Conservation (phyloP, 35 echinoderm and acorn worm species). For the Holothuria glaberrima region DNA sequence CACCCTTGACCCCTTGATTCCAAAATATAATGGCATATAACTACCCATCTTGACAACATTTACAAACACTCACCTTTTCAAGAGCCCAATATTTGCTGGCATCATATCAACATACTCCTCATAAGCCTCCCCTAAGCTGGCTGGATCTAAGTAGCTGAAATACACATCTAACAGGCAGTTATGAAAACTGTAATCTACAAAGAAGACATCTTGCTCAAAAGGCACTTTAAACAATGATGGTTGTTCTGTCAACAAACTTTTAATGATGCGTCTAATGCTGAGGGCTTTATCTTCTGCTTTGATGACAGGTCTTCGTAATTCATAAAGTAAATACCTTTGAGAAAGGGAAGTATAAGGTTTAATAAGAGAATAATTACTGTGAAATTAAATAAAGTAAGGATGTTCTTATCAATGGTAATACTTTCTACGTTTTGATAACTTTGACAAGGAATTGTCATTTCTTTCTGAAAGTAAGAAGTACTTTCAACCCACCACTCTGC, state of each 20-base stretch:
- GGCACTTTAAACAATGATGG: constrained; percentile 24
- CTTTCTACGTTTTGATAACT: too few species aligned
- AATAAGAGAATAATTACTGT: too few species aligned
- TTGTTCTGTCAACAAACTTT: neutral
- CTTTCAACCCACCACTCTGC: too few species aligned
- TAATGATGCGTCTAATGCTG: neutral
- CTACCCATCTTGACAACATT: neutral
- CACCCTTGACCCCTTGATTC: neutral
- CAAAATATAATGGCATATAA: neutral
- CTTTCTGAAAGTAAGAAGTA: too few species aligned
- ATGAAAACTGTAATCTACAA: constrained; percentile 47
- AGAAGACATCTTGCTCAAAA: neutral
- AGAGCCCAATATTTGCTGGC: constrained; percentile 33
- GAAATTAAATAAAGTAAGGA: too few species aligned
- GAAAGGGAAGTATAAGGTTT: neutral
- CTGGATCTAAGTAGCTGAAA: neutral
- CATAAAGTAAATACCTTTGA: constrained; percentile 31
- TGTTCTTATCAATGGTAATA: too few species aligned
- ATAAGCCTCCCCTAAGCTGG: neutral
- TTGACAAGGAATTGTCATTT: too few species aligned
- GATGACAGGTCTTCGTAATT: neutral
- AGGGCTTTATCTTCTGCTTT: neutral
- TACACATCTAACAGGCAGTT: constrained; percentile 33
- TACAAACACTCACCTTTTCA: neutral
- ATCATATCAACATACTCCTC: constrained; percentile 23